phyloP scores from a whole-genome alignment of 30 jellyfish, hydroid and myxozoan species.

The Haliclystus octoradiatus region DNA sequence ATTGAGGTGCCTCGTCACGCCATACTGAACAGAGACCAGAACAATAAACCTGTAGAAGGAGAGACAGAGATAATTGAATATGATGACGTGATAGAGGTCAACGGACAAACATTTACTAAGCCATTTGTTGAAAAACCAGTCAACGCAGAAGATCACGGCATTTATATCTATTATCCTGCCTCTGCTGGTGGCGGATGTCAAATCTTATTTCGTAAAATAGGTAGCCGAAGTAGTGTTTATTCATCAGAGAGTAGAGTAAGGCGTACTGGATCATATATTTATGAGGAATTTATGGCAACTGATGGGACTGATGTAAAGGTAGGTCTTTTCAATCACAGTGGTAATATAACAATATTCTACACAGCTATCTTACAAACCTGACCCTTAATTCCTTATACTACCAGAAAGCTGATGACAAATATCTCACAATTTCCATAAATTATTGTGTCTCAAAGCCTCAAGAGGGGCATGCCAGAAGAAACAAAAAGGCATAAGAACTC shows the following conservation, averaged over 20 bases:
- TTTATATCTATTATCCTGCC: constrained; percentile 83
- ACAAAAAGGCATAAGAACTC: too few relatives aligned
- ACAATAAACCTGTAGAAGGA: constrained; percentile 61
- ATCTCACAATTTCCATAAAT: too few relatives aligned
- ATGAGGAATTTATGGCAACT: constrained; percentile 96
- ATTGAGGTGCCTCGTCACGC: constrained; percentile 83
- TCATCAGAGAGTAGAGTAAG: constrained; percentile 95
- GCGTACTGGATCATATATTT: constrained; percentile 83
- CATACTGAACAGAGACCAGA: constrained; percentile 68
- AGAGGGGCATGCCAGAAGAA: too few relatives aligned
- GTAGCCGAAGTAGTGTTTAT: constrained; percentile 98
- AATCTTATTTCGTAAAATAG: constrained; percentile 84
- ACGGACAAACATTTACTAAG: constrained; percentile 79
- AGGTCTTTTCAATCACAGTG: background rate
- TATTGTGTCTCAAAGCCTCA: too few relatives aligned
- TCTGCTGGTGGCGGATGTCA: constrained; percentile 99
- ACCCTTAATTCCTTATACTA: too few relatives aligned
- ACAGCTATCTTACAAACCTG: too few relatives aligned
- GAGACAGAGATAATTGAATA: constrained; percentile 69
- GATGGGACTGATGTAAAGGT: constrained; percentile 99
- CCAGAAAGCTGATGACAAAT: too few relatives aligned
- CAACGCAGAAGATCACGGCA: constrained; percentile 95
- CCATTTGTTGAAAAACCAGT: constrained; percentile 99
- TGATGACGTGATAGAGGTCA: constrained; percentile 77
- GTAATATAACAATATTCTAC: too few relatives aligned